Evolutionary conservation across 2,113 vertebrate genomes (phyloP), one percentile per base, ranked within the genome.

Genomic region (Ceyx melanurus): DNA sequence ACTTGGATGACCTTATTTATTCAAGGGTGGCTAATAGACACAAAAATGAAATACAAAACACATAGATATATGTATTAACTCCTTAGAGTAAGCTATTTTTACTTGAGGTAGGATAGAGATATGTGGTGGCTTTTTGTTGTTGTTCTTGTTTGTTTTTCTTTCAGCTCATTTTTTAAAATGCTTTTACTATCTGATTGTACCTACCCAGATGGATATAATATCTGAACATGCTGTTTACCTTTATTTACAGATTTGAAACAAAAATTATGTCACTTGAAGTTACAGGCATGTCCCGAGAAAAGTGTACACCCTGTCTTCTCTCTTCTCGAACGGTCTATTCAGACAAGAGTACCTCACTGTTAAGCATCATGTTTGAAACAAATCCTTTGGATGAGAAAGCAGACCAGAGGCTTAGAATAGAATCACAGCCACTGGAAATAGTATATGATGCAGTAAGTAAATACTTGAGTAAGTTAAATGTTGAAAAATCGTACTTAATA

Each of bases 381-480:
- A 99, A 99, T 95, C 99, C 99, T 13, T 91, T 99, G 94, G 98
- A 99, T 94, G 98, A 97, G 66, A 97, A 92, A 20, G 98, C 98
- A 43, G 97, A 99, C 97, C 99, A 99, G 92, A 98, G 98, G 51
- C 97, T 99, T 79, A 97, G 98, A 43, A 98, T 98, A 72, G 98
- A 99, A 91, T 99, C 99, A 35, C 98, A 99, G 57, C 99, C 99
- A 9, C 94, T 99, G 88, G 99, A 99, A 98, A 99, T 99, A 78
- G 97, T 99, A 79, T 99, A 99, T 86, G 99, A 99, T 92, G 99
- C 99, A 19, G 99, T 99, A 97, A 98, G 99, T 96, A 92, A 92
- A 33, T 66, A 72, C 17, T 94, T 91, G 9, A 35, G 5, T 88
- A 40, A 77, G 37, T 10, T 68, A 66, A 51, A 72, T 42, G 12